phyloP scores from a whole-genome alignment of 2,797 vertebrate genomes.

The Dryobates pubescens region DNA sequence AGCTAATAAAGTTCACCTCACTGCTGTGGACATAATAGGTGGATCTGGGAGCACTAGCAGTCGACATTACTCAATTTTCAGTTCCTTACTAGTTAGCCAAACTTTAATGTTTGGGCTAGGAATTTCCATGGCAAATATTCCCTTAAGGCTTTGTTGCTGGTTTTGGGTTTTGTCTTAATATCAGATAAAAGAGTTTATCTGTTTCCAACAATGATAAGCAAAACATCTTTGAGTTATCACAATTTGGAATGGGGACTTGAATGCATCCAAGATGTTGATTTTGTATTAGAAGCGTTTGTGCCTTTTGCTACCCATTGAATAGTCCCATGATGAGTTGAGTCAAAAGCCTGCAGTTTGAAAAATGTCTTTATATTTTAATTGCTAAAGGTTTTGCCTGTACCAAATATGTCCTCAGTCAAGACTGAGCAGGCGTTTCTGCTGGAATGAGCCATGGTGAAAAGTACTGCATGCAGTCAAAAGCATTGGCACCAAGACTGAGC shows the following conservation, averaged over 20 bases:
- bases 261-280: neutral
- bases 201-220: neutral
- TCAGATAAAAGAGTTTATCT: neutral
- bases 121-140: neutral
- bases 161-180: neutral
- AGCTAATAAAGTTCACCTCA: neutral
- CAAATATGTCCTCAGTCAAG: rapidly evolving
- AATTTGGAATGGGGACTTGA: neutral
- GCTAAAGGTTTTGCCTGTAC: neutral
- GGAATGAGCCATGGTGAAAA: rapidly evolving
- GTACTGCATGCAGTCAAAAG: rapidly evolving
- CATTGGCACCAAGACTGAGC: neutral
- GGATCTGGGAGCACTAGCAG: neutral
- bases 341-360: neutral
- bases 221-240: neutral
- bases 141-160: neutral
- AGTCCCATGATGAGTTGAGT: neutral
- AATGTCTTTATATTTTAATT: neutral
- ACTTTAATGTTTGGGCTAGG: neutral
- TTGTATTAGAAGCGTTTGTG: neutral
- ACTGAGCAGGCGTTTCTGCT: neutral
- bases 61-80: neutral
- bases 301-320: neutral
- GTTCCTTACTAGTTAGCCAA: neutral
- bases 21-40: neutral